Conservation (phyloP, 2,888 invertebrate species). For the Escarpia spicata region DNA sequence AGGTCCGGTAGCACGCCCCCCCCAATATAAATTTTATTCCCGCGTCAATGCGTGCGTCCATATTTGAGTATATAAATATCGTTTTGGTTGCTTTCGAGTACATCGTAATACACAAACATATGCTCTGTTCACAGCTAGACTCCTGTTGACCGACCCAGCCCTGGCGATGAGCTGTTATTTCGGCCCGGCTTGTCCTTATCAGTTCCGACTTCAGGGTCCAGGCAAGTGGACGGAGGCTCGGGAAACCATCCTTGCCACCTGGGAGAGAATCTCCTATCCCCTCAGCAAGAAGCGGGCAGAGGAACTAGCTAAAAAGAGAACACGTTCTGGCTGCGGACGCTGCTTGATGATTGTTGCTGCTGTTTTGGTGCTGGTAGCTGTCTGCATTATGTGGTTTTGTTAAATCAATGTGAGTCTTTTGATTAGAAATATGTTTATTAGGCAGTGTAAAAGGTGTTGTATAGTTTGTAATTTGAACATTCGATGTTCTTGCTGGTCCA, state of each 20-base stretch:
- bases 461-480: too few species aligned
- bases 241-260: not conserved
- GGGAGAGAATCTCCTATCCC: not conserved
- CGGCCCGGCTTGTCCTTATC: slow-evolving; percentile 60
- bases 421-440: not conserved
- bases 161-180: slow-evolving; percentile 56
- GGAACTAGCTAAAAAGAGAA: not conserved
- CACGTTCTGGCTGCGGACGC: not conserved
- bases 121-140: not conserved
- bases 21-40: too few species aligned
- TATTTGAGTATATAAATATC: not conserved
- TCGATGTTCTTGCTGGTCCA: too few species aligned
- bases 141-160: slow-evolving; percentile 48
- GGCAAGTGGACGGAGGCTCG: slow-evolving; percentile 45
- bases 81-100: not conserved
- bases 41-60: not conserved
- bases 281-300: not conserved
- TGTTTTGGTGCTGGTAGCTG: not conserved
- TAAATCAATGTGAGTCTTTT: not conserved
- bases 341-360: not conserved
- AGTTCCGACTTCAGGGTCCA: slow-evolving; percentile 57
- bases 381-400: slow-evolving; percentile 2
- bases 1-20: too few species aligned
- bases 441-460: too few species aligned
- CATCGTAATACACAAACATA: not conserved